Percentiles rank a stretch among this genome's conserved stretches.
Conservation (phyloP, 2,113 vertebrate species). For the Amblyopsis rosae region DNA sequence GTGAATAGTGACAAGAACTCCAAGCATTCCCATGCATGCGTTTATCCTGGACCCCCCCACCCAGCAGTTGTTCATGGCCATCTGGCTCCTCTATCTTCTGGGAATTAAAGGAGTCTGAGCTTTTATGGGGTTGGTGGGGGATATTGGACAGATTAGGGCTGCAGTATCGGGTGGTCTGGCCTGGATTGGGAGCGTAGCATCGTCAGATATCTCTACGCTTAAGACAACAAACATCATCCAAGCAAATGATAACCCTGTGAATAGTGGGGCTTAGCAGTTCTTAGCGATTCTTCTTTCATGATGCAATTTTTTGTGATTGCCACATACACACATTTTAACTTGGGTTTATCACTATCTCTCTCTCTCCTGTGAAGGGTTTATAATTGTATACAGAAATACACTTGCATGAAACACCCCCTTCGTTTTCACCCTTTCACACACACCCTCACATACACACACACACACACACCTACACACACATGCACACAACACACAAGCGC, state of each 20-base stretch:
- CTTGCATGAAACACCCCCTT: too few relatives aligned
- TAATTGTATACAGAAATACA: too few relatives aligned
- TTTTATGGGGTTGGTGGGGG: conserved; percentile 43
- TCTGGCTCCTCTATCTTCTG: conserved; percentile 81
- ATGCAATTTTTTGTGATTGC: too few relatives aligned
- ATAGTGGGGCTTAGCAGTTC: too few relatives aligned
- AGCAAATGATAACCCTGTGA: conserved; percentile 27
- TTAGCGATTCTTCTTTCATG: too few relatives aligned
- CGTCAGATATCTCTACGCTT: conserved; percentile 20
- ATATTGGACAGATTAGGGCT: conserved; percentile 72
- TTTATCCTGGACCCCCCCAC: conserved; percentile 60
- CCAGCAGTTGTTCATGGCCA: conserved; percentile 81
- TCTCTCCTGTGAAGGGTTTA: too few relatives aligned
- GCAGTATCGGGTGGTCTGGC: conserved; percentile 49
- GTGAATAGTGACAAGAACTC: conserved; percentile 67
- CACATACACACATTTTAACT: too few relatives aligned
- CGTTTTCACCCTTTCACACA: not conserved
- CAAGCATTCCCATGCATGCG: conserved; percentile 64
- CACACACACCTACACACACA: conserved; percentile 16
- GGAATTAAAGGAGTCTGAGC: conserved; percentile 81
- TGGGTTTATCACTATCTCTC: too few relatives aligned
- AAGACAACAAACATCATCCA: conserved; percentile 53
- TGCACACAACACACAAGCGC: not conserved
- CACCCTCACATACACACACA: conserved; percentile 3
- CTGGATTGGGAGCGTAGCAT: conserved; percentile 46